Evolutionary conservation across 2,797 vertebrate species (phyloP).

Genomic region (Podargus strigoides): DNA sequence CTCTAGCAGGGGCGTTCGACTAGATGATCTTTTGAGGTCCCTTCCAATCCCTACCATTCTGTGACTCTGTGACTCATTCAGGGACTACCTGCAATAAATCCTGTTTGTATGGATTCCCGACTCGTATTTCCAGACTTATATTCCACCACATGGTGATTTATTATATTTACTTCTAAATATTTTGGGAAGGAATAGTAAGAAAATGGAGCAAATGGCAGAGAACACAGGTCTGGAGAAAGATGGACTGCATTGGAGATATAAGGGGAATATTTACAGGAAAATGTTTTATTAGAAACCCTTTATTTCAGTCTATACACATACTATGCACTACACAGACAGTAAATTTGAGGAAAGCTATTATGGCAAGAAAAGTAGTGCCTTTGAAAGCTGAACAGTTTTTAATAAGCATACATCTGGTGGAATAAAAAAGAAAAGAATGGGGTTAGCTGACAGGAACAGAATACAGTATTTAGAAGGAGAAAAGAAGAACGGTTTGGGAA

Average conservation of each 20-base stretch:
- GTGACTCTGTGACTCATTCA: too few species aligned
- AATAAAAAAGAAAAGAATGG: not conserved
- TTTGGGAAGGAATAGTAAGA: not conserved
- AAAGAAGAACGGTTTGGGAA: not conserved
- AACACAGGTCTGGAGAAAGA: not conserved
- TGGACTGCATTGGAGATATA: not conserved
- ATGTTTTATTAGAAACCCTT: not conserved
- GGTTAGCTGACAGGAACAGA: not conserved
- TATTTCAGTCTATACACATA: not conserved
- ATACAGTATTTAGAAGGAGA: not conserved
- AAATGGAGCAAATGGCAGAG: not conserved
- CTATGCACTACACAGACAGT: not conserved
- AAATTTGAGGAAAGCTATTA: not conserved
- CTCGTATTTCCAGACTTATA: fast-evolving
- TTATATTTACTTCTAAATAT: not conserved
- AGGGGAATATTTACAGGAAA: not conserved
- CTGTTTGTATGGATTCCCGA: not conserved
- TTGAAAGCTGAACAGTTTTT: not conserved
- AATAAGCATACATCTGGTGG: not conserved
- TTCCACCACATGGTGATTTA: not conserved
- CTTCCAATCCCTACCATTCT: too few species aligned
- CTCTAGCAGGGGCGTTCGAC: too few species aligned
- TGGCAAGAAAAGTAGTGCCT: not conserved
- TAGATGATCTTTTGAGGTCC: too few species aligned
- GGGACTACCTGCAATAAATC: not conserved